These are phyloP conservation scores for Porites lutea DNA, from an alignment of 64 coral and sea anemone species.

Conservation along the genomic window DNA sequence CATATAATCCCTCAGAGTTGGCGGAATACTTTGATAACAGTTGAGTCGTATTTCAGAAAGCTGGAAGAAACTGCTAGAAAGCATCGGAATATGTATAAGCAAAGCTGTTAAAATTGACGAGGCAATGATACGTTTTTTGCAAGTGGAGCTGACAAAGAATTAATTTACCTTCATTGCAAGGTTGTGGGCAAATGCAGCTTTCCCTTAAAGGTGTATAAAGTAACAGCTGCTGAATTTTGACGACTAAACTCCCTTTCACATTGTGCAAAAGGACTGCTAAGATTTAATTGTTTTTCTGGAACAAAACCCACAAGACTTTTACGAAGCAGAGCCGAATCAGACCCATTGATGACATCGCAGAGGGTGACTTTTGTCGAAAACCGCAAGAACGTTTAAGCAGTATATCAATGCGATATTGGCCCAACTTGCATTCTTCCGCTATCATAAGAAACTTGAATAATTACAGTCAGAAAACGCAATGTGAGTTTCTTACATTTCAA, in stretches of 20 bases:
- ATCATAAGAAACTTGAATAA: constrained; percentile 39
- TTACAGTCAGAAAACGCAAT: not conserved
- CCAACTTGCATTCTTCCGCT: not conserved
- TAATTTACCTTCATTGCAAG: not conserved
- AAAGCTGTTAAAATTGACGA: too few species aligned
- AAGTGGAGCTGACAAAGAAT: too few species aligned
- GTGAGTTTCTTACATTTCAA: not conserved
- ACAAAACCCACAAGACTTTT: not conserved
- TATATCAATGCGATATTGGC: constrained; percentile 24
- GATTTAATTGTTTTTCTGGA: not conserved
- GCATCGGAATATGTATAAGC: too few species aligned
- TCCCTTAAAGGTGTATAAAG: not conserved
- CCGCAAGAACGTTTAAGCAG: constrained; percentile 6
- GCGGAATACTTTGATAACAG: too few species aligned
- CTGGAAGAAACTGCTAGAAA: too few species aligned
- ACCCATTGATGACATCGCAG: not conserved
- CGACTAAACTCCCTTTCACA: not conserved
- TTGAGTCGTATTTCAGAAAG: too few species aligned
- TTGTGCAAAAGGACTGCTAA: not conserved
- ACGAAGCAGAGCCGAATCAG: not conserved
- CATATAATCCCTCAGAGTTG: too few species aligned
- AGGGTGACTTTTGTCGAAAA: not conserved
- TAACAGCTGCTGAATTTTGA: not conserved
- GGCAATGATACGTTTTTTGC: too few species aligned
- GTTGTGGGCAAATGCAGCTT: not conserved